phyloP scores from a whole-genome alignment of 2,888 invertebrate species.

The Pardosa pseudoannulata region DNA sequence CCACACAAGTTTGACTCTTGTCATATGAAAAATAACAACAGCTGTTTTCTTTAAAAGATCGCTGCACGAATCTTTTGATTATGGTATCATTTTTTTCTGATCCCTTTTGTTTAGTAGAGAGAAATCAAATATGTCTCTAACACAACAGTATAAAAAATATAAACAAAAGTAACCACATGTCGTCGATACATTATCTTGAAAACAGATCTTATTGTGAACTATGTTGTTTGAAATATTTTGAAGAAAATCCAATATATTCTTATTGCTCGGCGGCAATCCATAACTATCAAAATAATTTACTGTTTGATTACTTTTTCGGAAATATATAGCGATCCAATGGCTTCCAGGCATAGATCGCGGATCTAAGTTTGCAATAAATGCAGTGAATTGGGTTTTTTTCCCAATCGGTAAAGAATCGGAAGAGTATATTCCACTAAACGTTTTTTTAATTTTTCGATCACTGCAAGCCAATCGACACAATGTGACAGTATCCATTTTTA shows the following conservation, averaged over 20 bases:
- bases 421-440: slow-evolving; percentile 28
- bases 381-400: neutral
- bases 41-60: no score
- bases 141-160: neutral
- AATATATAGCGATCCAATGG: slow-evolving; percentile 42
- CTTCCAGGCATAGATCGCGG: slow-evolving; percentile 13
- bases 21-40: no score
- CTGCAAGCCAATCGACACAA: slow-evolving; percentile 30
- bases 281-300: slow-evolving; percentile 50
- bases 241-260: slow-evolving; percentile 31
- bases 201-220: neutral
- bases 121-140: no score
- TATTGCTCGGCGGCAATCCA: neutral
- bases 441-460: neutral
- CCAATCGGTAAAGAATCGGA: neutral
- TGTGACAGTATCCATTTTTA: slow-evolving; percentile 2
- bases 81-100: no score
- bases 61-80: no score
- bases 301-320: neutral
- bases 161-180: slow-evolving; percentile 39
- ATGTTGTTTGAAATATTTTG: neutral
- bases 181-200: neutral
- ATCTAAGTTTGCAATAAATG: slow-evolving; percentile 48
- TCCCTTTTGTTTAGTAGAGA: no score
- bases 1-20: no score